These are phyloP conservation scores for Tetropium fuscum DNA, from an alignment of 2,888 invertebrate genomes.

Conservation along the genomic window DNA sequence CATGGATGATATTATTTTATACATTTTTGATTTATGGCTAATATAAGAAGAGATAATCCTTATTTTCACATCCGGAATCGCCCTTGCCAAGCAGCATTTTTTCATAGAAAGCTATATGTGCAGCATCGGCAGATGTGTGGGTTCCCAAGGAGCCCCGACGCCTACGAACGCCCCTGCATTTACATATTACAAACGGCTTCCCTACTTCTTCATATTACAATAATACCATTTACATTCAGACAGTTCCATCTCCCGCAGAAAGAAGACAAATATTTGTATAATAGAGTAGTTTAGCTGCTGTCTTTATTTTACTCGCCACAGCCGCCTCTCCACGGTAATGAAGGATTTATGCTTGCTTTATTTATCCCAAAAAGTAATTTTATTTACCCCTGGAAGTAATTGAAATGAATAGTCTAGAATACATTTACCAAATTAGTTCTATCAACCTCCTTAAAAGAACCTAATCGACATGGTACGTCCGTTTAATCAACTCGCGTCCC, in stretches of 20 bases:
- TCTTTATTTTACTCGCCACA: constrained; percentile 30
- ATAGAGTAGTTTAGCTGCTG: constrained; percentile 55
- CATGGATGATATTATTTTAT: too few relatives aligned
- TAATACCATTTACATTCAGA: constrained; percentile 61
- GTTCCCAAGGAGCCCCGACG: constrained; percentile 24
- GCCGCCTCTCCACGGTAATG: constrained; percentile 30
- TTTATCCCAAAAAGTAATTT: constrained; percentile 12
- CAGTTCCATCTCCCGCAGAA: constrained; percentile 57
- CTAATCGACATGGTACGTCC: too few relatives aligned
- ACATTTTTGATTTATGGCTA: too few relatives aligned
- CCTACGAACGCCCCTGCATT: constrained; percentile 41
- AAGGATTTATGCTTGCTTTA: constrained; percentile 40
- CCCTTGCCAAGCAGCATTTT: constrained; percentile 7
- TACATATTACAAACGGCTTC: constrained; percentile 56
- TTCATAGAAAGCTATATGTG: constrained; percentile 19
- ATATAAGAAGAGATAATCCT: too few relatives aligned
- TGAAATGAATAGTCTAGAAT: constrained; percentile 21
- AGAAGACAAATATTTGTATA: constrained; percentile 64
- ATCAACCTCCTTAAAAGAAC: constrained; percentile 13
- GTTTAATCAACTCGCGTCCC: too few relatives aligned
- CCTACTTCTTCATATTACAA: constrained; percentile 61
- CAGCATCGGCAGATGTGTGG: constrained; percentile 18
- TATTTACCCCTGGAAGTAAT: too few relatives aligned
- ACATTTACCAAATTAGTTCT: constrained; percentile 20
- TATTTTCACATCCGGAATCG: not conserved